These are phyloP conservation scores for Candoia aspera DNA, from an alignment of 2,113 vertebrate species.

Conservation along the genomic window DNA sequence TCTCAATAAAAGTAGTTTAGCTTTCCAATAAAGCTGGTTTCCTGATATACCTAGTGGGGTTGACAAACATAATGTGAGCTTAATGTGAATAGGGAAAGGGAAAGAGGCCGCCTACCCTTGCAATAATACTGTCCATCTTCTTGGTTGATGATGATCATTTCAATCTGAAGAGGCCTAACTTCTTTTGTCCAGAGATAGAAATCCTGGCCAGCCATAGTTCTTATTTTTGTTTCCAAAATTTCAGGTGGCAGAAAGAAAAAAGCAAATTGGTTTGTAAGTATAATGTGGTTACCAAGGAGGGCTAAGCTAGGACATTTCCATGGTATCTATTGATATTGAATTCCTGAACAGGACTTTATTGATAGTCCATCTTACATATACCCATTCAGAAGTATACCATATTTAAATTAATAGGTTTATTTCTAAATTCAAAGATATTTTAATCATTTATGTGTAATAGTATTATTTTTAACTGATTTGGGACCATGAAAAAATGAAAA, in stretches of 20 bases:
- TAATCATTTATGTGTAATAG: background rate
- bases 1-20: background rate
- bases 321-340: background rate
- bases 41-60: background rate
- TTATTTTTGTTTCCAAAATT: background rate
- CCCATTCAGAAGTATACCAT: background rate
- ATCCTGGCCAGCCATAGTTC: no score
- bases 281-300: background rate
- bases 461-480: background rate
- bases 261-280: background rate
- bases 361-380: background rate
- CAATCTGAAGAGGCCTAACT: background rate
- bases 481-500: background rate
- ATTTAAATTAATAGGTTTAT: background rate
- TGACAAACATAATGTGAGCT: background rate
- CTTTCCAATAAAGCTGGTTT: background rate
- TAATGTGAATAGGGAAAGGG: background rate
- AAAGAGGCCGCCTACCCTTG: background rate
- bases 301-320: background rate
- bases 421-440: background rate
- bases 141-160: background rate
- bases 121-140: background rate
- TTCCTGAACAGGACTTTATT: background rate
- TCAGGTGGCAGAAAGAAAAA: background rate
- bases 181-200: no score